phyloP scores from a whole-genome alignment of 2,888 invertebrate species.

The Shargacucullia verbasci region DNA sequence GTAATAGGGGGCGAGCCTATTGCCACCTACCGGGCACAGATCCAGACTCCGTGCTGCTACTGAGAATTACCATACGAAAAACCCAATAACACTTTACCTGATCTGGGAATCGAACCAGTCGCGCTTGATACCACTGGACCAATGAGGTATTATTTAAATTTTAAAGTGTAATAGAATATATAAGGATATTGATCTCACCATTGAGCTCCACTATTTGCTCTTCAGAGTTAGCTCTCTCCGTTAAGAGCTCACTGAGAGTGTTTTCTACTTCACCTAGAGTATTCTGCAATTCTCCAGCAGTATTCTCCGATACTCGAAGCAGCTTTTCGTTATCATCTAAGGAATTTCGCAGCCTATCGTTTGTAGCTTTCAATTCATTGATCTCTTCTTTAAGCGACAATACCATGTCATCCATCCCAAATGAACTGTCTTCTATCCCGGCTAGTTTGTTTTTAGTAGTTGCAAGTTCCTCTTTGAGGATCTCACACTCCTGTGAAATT shows the following conservation, averaged over 20 bases:
- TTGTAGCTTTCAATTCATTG: conserved; percentile 84
- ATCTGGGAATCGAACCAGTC: too few relatives aligned
- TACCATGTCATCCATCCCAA: conserved; percentile 92
- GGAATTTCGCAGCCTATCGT: conserved; percentile 91
- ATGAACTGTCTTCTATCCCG: conserved; percentile 92
- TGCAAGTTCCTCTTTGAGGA: conserved; percentile 90
- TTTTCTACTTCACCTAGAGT: conserved; percentile 93
- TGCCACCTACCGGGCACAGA: too few relatives aligned
- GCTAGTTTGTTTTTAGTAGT: conserved; percentile 89
- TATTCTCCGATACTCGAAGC: conserved; percentile 92
- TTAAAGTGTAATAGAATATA: too few relatives aligned
- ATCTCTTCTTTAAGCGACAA: conserved; percentile 91
- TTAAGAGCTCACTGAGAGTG: conserved; percentile 90
- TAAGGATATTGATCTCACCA: conserved; percentile 63
- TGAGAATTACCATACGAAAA: too few relatives aligned
- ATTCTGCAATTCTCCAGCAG: conserved; percentile 94
- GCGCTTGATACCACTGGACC: too few relatives aligned
- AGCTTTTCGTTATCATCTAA: conserved; percentile 91
- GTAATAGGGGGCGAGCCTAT: too few relatives aligned
- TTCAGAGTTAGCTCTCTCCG: conserved; percentile 81
- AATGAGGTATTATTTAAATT: too few relatives aligned
- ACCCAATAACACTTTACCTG: too few relatives aligned
- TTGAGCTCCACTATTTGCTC: conserved; percentile 86
- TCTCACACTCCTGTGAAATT: conserved; percentile 89
- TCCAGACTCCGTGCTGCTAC: too few relatives aligned